Percentiles rank a stretch among this genome's conserved stretches.
These are phyloP conservation scores for Stomorhina lunata DNA, from an alignment of 2,888 invertebrate genomes.

Conservation along the genomic window DNA sequence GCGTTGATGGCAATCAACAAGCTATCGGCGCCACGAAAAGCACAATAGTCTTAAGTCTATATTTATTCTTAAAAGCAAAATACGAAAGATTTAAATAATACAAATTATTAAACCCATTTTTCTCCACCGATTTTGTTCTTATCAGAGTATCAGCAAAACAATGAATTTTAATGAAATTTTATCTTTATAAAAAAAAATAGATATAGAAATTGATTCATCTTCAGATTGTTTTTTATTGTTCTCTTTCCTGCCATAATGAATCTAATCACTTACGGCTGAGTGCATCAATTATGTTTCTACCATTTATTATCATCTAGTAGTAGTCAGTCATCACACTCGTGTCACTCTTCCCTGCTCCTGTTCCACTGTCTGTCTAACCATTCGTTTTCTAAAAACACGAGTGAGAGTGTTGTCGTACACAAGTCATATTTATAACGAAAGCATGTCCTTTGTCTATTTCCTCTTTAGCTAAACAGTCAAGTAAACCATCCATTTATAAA, in stretches of 20 bases:
- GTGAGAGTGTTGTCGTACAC: neutral
- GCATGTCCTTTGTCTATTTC: conserved; percentile 28
- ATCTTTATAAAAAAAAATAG: neutral
- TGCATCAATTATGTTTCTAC: conserved; percentile 79
- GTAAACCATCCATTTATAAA: neutral
- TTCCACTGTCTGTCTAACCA: neutral
- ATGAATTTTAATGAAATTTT: neutral
- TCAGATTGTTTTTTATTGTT: conserved; percentile 61
- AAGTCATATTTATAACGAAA: conserved; percentile 23
- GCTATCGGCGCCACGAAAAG: no score
- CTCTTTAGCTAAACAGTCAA: conserved; percentile 19
- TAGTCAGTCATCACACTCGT: conserved; percentile 37
- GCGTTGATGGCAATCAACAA: no score
- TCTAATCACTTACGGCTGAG: conserved; percentile 80
- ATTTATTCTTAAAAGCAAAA: no score
- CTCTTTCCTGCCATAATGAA: conserved; percentile 76
- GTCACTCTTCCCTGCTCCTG: neutral
- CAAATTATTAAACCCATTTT: neutral
- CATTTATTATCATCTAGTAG: conserved; percentile 70
- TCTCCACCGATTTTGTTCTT: neutral
- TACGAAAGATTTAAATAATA: no score
- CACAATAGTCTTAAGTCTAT: no score
- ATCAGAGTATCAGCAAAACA: neutral
- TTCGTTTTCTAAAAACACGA: neutral
- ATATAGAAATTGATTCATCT: conserved; percentile 54